Evolutionary conservation across 2,797 vertebrate genomes (phyloP).

Genomic region (Sebastes nivosus): DNA sequence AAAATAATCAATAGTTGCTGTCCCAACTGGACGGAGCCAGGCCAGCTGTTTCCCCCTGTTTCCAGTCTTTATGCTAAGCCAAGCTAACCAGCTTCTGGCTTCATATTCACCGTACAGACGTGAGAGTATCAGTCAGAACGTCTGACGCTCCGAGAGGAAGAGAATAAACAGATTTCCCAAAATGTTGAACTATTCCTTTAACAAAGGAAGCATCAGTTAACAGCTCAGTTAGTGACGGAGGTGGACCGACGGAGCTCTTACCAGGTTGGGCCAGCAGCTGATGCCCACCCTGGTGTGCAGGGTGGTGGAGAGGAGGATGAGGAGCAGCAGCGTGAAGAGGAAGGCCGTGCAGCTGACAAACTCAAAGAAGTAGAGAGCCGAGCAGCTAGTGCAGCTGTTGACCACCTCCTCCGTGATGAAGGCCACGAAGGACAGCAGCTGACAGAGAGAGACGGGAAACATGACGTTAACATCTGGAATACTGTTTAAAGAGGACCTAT

Average conservation of each 20-base stretch:
- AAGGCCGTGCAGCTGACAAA: slow-evolving; percentile 90
- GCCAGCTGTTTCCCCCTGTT: no score
- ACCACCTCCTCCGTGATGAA: slow-evolving; percentile 91
- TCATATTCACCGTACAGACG: no score
- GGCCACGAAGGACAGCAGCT: slow-evolving; percentile 89
- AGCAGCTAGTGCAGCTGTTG: slow-evolving; percentile 77
- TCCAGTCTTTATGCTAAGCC: no score
- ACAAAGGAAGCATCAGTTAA: no score
- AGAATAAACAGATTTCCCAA: no score
- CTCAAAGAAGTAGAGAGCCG: slow-evolving; percentile 91
- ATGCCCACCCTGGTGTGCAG: slow-evolving; percentile 73
- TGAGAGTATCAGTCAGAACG: no score
- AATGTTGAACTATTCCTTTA: no score
- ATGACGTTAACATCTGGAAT: background rate
- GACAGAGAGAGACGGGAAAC: background rate
- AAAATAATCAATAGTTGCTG: no score
- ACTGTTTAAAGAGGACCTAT: background rate
- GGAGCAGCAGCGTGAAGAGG: slow-evolving; percentile 86
- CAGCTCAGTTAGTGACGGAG: background rate
- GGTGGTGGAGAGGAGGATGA: slow-evolving; percentile 82
- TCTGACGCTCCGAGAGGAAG: no score
- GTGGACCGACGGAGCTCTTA: slow-evolving; percentile 60
- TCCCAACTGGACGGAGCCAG: no score
- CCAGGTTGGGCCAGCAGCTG: slow-evolving; percentile 74
- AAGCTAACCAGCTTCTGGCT: no score